Evolutionary conservation across 2,113 vertebrate species (phyloP), one percentile per base, ranked within the genome.

Genomic region (Coracopsis vasa): DNA sequence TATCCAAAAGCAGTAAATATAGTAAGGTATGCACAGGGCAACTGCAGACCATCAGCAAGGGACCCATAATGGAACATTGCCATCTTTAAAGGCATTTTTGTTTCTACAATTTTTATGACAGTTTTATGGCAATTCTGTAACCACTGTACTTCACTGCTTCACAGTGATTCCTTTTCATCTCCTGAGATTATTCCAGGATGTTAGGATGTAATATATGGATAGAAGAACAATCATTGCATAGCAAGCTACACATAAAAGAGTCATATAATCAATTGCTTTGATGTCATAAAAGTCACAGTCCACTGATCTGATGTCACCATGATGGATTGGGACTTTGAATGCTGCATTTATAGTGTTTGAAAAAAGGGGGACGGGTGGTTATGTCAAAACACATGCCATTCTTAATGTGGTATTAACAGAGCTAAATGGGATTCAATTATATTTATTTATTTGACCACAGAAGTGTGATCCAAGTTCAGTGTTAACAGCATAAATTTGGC

Each of bases 211-310:
- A 96, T 95, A 96, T 95, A 95, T 95, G 74, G 79, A 84, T 85
- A 78, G 65, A 88, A 79, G 50, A 96, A 50, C 83, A 86, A 94
- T 88, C 58, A 73, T 65, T 19, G 24, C 88, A 91, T 93, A 69
- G 90, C 91, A 94, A 94, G 86, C 71, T 80, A 80, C 90, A 84
- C 79, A 96, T 96, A 95, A 96, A 95, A 95, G 89, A 93, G 80
- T 84, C 93, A 77, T 86, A 94, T 73, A 96, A 96, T 93, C 96
- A 94, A 96, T 97, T 95, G 83, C 65, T 96, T 93, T 96, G 90
- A 95, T 97, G 97, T 97, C 95, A 96, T 91, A 92, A 96, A 97
- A 96, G 95, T 95, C 89, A 95, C 96, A 95, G 96, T 95, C 86
- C 88, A 65, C 90, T 92, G 88, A 91, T 94, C 92, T 92, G 97